Evolutionary conservation across 1,140 invertebrate species (phyloP), one percentile per base, ranked within the genome.

Genomic region (Dendroctonus ponderosae): DNA sequence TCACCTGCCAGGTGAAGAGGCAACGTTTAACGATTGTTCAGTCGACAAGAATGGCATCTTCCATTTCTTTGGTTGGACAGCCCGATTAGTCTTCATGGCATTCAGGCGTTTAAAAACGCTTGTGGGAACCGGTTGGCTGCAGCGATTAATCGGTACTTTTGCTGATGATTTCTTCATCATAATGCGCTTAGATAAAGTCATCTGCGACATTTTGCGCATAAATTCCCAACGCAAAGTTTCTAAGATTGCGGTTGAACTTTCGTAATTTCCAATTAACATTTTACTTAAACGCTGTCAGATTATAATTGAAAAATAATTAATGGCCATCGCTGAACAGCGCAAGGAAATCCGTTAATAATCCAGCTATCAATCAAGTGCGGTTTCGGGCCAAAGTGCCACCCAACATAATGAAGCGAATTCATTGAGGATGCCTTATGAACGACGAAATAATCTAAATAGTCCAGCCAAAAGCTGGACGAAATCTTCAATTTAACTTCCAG

Each of bases 261-360:
- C 60, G 60, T 62, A 62, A 62, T 62, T 62, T 62, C 60, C 50
- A 62, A 62, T 62, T 62, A 62, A 62, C 60, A 44, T 62, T 62
- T 62, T 62, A 62, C 60, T 62, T 53, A 62, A 53, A 62, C 49
- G 60, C 60, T 62, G 60, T 62, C 60, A 42, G 60, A 42, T 52
- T 62, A 51, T 62, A 62, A 62, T 62, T 62, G 60, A 62, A 62
- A 62, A 53, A 62, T 62, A 62, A 62, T 62, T 62, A 62, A 62
- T 62, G 49, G 60, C 60, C 39, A 40, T 26, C 37, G 50, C 39
- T 62, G n/a, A 14, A 59, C 38, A 15, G 49, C 12, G 42, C 8
- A 38, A 52, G 48, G 53, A 52, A 53, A 62, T 51, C 49, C 40
- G 51, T 62, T 53, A 42, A 62, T 62, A 62, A 62, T 50, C 39